Base-by-base conservation (phyloP, 2,888 invertebrate genomes). In the Drosophila meridiana region DNA sequence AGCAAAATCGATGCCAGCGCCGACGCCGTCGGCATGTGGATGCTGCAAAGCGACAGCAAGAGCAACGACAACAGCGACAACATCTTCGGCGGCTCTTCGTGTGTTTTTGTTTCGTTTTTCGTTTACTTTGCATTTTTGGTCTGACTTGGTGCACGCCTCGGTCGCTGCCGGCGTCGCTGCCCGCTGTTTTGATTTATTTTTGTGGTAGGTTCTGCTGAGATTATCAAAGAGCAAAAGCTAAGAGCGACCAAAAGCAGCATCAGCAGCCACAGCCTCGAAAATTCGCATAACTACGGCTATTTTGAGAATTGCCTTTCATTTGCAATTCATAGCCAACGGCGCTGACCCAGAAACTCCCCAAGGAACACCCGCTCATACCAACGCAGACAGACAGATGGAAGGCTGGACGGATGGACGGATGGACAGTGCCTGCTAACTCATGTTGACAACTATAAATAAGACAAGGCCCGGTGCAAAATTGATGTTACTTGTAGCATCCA, bases 161-260 rank as follows among this genome's bases (percentile, higher is more conserved):
- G 66, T 59, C 59, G 61, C 74, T 63, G 64, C 50, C 48, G n/a
- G 60, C 65, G 62, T 40, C 59, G 67, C 61, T 53, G 67, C 69
- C 47, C 73, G 56, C 79, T 83, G 81, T 83, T 89, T 89, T 87
- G 89, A 85, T 87, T 89, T 84, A 81, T 80, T 82, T 88, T 86
- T 88, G 86, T 88, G 86, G 88, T 86, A 86, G 86, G 85, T 83
- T 83, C 83, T 85, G 77, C 70, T 72, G 77, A 75, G 85, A 75
- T 83, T 83, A 65, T 20, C 61, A 68, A 87, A 84, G 85, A 84
- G 87, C 75, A 66, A 67, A 69, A 67, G 58, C 76, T 72, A 83
- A 83, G 82, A 83, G 83, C 68, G 64, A 45, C 56, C 34, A 56
- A 52, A 65, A 58, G 34, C 36, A 40, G 38, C 63, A 45, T 50